Conservation (phyloP, 2,888 invertebrate genomes). For the Scaptomyza parva region DNA sequence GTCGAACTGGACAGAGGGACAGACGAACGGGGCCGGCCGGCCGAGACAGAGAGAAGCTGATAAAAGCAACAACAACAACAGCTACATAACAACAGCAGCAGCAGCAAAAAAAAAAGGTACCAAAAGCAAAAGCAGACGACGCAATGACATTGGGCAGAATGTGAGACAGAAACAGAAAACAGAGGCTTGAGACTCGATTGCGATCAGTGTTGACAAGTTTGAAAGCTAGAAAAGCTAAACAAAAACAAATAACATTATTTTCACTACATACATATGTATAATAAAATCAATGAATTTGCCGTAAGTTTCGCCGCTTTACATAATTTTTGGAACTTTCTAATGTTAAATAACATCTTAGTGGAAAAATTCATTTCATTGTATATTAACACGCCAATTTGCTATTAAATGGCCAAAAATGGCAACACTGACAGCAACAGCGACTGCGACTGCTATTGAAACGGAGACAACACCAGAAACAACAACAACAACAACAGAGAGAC, state of each 20-base stretch:
- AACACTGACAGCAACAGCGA: constrained; percentile 11
- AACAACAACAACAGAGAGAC: constrained; percentile 14
- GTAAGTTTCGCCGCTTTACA: neutral
- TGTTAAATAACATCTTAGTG: neutral
- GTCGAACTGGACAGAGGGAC: constrained; percentile 28
- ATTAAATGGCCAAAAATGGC: constrained; percentile 3
- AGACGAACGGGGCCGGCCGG: constrained; percentile 27
- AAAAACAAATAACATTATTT: neutral
- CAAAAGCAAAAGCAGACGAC: constrained; percentile 48
- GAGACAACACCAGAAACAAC: neutral
- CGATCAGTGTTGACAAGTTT: constrained; percentile 6
- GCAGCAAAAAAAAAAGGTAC: constrained; percentile 53
- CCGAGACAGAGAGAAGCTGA: constrained; percentile 40
- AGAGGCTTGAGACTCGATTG: constrained; percentile 24
- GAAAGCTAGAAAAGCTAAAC: neutral
- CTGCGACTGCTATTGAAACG: constrained; percentile 7
- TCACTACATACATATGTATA: neutral
- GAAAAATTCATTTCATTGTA: neutral
- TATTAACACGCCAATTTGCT: neutral
- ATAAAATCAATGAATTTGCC: neutral
- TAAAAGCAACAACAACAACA: constrained; percentile 48
- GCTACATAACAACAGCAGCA: constrained; percentile 19
- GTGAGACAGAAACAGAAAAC: constrained; percentile 23
- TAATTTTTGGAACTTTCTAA: neutral
- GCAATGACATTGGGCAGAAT: constrained; percentile 61